Percentiles rank a stretch among this genome's conserved stretches.
phyloP scores from a whole-genome alignment of 2,888 invertebrate genomes.

The Trisateles emortualis region DNA sequence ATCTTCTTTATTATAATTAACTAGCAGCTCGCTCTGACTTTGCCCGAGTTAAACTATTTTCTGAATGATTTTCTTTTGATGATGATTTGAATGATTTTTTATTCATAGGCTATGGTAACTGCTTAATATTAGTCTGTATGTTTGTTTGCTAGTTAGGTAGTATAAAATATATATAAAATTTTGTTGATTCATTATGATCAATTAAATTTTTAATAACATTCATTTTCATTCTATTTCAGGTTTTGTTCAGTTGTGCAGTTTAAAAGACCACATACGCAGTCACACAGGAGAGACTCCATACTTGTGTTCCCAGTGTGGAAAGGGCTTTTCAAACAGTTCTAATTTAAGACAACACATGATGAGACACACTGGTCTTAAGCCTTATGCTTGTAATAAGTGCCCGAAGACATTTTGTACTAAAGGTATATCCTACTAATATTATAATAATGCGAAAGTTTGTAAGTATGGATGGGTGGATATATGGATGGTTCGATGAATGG shows the following conservation, averaged over 20 bases:
- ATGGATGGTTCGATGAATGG: too few relatives aligned
- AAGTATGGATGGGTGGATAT: too few relatives aligned
- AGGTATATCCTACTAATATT: conserved; percentile 58
- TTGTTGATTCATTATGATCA: too few relatives aligned
- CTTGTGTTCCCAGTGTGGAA: conserved; percentile 86
- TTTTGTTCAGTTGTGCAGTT: conserved; percentile 82
- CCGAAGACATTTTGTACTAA: conserved; percentile 86
- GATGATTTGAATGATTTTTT: too few relatives aligned
- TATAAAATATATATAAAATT: too few relatives aligned
- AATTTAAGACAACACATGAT: conserved; percentile 87
- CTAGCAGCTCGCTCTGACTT: too few relatives aligned
- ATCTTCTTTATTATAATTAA: too few relatives aligned
- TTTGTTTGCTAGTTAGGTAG: too few relatives aligned
- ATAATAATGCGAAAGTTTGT: neutral
- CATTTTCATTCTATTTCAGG: conserved; percentile 61
- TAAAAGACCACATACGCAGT: conserved; percentile 85
- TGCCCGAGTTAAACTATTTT: too few relatives aligned
- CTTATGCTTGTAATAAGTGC: conserved; percentile 84
- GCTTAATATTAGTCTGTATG: too few relatives aligned
- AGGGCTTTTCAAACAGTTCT: conserved; percentile 84
- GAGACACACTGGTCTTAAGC: conserved; percentile 84
- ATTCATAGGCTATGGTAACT: too few relatives aligned
- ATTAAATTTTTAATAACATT: neutral
- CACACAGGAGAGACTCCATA: conserved; percentile 86
- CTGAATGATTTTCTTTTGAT: too few relatives aligned